Conservation (phyloP, 1,140 invertebrate genomes). For the Pseudomyrmex flavicornis region DNA sequence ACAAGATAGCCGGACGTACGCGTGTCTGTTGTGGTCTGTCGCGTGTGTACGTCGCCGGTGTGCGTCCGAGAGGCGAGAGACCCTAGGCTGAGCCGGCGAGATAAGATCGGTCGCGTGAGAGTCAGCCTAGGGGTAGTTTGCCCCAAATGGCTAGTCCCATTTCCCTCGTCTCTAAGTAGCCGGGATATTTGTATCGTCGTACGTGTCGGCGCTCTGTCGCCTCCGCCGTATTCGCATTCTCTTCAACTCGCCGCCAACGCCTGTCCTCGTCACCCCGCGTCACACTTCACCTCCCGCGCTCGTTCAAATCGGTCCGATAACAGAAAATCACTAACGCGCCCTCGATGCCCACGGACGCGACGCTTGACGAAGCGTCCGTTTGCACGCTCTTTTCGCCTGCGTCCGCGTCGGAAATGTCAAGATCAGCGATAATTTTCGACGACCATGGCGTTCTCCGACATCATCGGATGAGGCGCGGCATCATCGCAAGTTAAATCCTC, state of each 20-base stretch:
- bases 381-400: conserved; percentile 16
- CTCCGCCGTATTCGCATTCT: conserved; percentile 46
- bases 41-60: conserved; percentile 36
- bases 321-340: conserved; percentile 68
- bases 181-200: conserved; percentile 70
- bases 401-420: conserved; percentile 48
- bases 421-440: conserved; percentile 47
- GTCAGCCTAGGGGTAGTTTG: conserved; percentile 74
- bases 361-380: conserved; percentile 28
- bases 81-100: conserved; percentile 60
- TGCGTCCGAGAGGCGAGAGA: conserved; percentile 59
- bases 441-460: conserved; percentile 1
- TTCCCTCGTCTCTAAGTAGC: conserved; percentile 77
- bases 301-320: conserved; percentile 66
- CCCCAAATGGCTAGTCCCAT: conserved; percentile 77
- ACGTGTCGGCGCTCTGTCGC: conserved; percentile 46
- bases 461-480: conserved; percentile 11
- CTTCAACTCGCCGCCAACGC: conserved; percentile 25
- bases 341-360: conserved; percentile 21
- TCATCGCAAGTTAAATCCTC: conserved; percentile 28
- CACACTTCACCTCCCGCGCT: conserved; percentile 23
- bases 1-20: conserved; percentile 60
- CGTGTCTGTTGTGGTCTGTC: conserved; percentile 15
- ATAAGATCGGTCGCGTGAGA: conserved; percentile 80
- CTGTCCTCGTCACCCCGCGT: conserved; percentile 39